Evolutionary conservation across 2,797 vertebrate species (phyloP), one percentile per base, ranked within the genome.

Genomic region (Triplophysa bombifrons): DNA sequence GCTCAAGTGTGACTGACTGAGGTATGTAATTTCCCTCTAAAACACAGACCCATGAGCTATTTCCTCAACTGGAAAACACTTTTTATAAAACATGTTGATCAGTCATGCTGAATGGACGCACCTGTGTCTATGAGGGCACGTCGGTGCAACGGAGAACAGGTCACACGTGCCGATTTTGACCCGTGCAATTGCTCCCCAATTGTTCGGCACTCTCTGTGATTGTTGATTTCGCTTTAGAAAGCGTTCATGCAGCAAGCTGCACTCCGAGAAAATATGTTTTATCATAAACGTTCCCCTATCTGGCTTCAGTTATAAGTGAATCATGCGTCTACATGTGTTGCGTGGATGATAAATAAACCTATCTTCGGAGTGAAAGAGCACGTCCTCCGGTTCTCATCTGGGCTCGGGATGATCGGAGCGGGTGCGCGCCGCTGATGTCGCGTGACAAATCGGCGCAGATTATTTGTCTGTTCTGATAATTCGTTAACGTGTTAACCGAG

Each of bases 51-150:
- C 74, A 64, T 9, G n/a, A 74, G 50, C 84, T 41, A 82, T 85
- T 80, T 55, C 30, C 68, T 80, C 74, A 86, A 50, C 30, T 77
- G 76, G 80, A 83, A 73, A 77, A 60, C 2, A 27, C 80, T 78
- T 80, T 82, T 27, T 78, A 53, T 38, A 83, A 30, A 38, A 38
- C 34, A 83, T 79, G 74, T 76, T 74, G 82, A 87, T 85, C 83
- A 17, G 82, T 85, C 80, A 84, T 8, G 63, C 80, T 67, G 84
- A 85, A 82, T 74, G 82, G 81, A 80, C 69, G 68, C 69, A 82
- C 72, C 86, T 84, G 85, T 84, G 83, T 34, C 81, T 58, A 68
- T 67, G 71, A 74, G 51, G 58, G 14, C 34, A 65, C 58, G 56
- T 84, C 44, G 74, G 74, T 17, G 77, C 63, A 38, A 58, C 20